Conservation (phyloP, 2,797 vertebrate genomes). For the Peromyscus eremicus region DNA sequence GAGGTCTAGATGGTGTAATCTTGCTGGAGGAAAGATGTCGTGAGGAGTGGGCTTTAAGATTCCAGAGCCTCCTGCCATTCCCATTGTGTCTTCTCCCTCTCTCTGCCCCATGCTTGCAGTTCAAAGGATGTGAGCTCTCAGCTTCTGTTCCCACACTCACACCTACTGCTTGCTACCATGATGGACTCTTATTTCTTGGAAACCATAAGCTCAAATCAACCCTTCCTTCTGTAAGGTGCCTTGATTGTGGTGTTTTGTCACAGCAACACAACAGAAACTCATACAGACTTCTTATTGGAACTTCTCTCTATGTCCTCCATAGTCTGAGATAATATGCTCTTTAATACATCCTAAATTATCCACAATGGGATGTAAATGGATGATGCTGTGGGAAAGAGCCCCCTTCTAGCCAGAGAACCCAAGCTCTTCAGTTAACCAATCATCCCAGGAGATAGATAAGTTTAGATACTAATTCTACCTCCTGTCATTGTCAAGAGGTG, state of each 20-base stretch:
- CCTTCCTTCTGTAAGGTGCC: not conserved
- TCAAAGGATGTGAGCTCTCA: not conserved
- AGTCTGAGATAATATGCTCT: not conserved
- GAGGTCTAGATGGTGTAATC: too few species aligned
- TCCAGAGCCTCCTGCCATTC: not conserved
- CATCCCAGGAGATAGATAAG: not conserved
- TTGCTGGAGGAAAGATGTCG: not conserved
- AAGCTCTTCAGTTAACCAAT: not conserved
- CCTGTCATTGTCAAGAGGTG: not conserved
- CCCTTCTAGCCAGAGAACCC: not conserved
- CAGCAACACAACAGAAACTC: not conserved
- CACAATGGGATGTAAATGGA: not conserved
- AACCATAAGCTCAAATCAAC: not conserved
- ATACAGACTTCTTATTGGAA: not conserved
- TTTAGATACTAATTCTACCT: not conserved
- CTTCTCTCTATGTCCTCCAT: not conserved
- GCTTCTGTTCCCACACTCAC: not conserved
- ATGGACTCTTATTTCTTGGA: not conserved
- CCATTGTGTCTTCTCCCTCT: not conserved
- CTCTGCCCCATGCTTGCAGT: not conserved
- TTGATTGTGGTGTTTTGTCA: not conserved
- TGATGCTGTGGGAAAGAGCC: not conserved
- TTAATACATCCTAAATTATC: not conserved
- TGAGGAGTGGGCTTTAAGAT: not conserved
- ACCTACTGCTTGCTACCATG: not conserved